These are phyloP conservation scores for Aromia moschata DNA, from an alignment of 2,888 invertebrate genomes.

Conservation along the genomic window DNA sequence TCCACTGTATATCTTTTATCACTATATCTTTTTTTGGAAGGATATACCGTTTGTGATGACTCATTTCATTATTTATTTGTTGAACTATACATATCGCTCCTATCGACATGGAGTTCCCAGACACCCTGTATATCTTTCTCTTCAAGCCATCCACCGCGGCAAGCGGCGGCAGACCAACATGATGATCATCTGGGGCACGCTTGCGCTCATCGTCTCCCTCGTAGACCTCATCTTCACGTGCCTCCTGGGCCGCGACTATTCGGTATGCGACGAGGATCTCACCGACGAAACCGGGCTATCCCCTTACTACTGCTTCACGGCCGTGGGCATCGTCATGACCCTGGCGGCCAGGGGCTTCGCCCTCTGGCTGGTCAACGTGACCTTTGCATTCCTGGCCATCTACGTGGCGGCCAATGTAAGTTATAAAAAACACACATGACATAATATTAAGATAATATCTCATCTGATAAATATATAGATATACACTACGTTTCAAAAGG, in stretches of 20 bases:
- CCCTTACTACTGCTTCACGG: conserved; percentile 31
- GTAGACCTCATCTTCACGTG: conserved; percentile 42
- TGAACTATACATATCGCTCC: too few relatives aligned
- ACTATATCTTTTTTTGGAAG: not conserved
- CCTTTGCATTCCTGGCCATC: conserved; percentile 45
- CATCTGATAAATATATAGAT: too few relatives aligned
- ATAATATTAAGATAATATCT: too few relatives aligned
- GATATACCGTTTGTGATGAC: not conserved
- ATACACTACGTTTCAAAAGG: too few relatives aligned
- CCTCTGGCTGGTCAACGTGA: conserved; percentile 61
- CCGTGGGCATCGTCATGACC: conserved; percentile 51
- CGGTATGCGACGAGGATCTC: conserved; percentile 17
- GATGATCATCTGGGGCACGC: conserved; percentile 34
- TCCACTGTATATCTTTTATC: too few relatives aligned
- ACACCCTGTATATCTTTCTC: too few relatives aligned
- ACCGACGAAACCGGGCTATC: not conserved
- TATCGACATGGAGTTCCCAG: too few relatives aligned
- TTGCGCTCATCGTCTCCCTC: conserved; percentile 36
- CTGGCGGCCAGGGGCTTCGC: conserved; percentile 62
- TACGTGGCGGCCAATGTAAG: conserved; percentile 35
- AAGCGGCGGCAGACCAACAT: conserved; percentile 31
- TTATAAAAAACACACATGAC: not conserved
- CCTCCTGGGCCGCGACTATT: conserved; percentile 41
- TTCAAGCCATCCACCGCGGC: conserved; percentile 37
- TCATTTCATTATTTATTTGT: not conserved